Evolutionary conservation across 2,113 vertebrate genomes (phyloP), one percentile per base, ranked within the genome.

Genomic region (Mellivora capensis): DNA sequence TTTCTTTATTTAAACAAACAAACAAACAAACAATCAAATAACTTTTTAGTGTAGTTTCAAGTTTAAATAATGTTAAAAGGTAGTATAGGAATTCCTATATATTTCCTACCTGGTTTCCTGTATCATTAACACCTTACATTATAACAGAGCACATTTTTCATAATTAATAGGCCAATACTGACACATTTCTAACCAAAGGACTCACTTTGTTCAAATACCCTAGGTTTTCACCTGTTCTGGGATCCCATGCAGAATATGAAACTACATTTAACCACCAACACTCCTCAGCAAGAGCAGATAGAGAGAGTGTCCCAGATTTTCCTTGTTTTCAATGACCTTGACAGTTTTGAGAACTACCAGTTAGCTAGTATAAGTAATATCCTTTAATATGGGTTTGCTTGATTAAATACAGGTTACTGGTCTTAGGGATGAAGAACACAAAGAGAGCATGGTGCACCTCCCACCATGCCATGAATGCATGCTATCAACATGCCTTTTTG

Each of bases 401-500:
- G 57, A 37, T 77, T n/a, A 54, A 42, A 54, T 15, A 42, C 20
- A 20, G 20, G 12, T 67, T 86, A 29, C 3, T 11, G 9, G 57
- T 76, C n/a, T 52, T 71, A 2, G 13, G 42, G 25, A 64, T 6
- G 8, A 64, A 86, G 27, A 59, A 4, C 8, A 4, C 27, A 31
- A 34, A 31, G 47, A 21, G 31, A 44, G 44, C 3, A 6, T 27
- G 34, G 10, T 74, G 39, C 7, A 25, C 59, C 31, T 87, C 20
- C 2, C 29, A 44, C 34, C 47, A 6, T 13, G 29, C 25, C 2
- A 4, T 7, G n/a, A 25, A 6, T n/a, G 12, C 7, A 2, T 23
- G 1, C 23, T 37, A 13, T 37, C 54, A 14, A 18, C 39, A 61
- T 6, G 37, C 11, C 17, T 37, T 27, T 9, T 21, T 21, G 14